Evolutionary conservation across 1,140 invertebrate species (phyloP), one percentile per base, ranked within the genome.

Genomic region (Vanessa tameamea): DNA sequence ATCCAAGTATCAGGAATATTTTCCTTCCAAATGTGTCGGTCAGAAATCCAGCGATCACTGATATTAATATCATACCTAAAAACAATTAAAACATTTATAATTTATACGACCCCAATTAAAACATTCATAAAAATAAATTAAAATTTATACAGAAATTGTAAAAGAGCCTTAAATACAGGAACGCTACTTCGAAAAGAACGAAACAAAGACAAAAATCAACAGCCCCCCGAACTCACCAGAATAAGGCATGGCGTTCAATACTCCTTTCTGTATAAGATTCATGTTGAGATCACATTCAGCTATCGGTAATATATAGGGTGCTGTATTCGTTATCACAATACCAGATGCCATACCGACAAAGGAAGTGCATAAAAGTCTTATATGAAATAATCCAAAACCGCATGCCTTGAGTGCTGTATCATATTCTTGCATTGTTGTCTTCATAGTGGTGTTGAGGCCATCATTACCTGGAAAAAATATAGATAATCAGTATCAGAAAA

Each of bases 1-100:
- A 95, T 14, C 96, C 96, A 26, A 93, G 90, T 14, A 96, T 84
- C 9, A 97, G 88, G 48, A 97, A 94, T 48, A 94, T 93, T 74
- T 94, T 94, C 13, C 97, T 94, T 9, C 97, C 97, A 64, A 95
- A 93, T 0, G 95, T 94, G 81, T 98, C 97, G 0, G 96, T 95
- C 16, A 97, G 78, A 68, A 96, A 96, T 12, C 97, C 97, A 94
- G 96, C 97, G 7, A 97, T 80, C 59, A 96, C 94, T 0, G 95
- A 96, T 65, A 96, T 96, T 0, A 94, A 90, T 65, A 97, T 94
- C 96, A 97, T 97, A 55, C 97, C 97, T 95, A 86, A 20, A 87
- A 87, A 63, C 13, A 63, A 20, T 8, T 31, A 3, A 3, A 0
- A 1, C 9, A 5, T 43, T 43, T 43, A 43, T 43, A 43, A 43